phyloP scores from a whole-genome alignment of 2,888 invertebrate genomes.

The Fabriciana adippe region DNA sequence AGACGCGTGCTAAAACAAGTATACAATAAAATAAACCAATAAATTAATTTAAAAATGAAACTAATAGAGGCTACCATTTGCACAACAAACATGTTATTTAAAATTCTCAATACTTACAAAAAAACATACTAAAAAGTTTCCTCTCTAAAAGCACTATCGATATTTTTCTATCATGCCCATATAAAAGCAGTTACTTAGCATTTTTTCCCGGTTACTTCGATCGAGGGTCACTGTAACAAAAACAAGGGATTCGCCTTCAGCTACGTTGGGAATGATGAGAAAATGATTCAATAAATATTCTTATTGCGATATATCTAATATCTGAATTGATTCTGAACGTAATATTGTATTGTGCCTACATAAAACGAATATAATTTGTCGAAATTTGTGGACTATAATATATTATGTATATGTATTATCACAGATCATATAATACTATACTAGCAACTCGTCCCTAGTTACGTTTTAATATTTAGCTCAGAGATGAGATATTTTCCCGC shows the following conservation, averaged over 20 bases:
- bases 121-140: background rate
- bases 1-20: background rate
- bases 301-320: constrained; percentile 29
- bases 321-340: background rate
- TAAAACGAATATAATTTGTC: background rate
- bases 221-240: constrained; percentile 29
- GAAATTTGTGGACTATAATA: background rate
- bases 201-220: constrained; percentile 18
- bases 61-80: background rate
- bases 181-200: constrained; percentile 19
- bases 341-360: background rate
- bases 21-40: background rate
- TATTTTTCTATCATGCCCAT: constrained; percentile 13
- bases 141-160: background rate
- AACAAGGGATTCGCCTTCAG: constrained; percentile 30
- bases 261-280: constrained; percentile 27
- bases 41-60: constrained; percentile 2
- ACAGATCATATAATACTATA: no score
- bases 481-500: no score
- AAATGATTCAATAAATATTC: constrained; percentile 41
- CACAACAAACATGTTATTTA: constrained; percentile 9
- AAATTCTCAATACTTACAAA: background rate
- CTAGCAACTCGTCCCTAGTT: no score
- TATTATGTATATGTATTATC: background rate
- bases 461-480: no score